Evolutionary conservation across 1,140 invertebrate genomes (phyloP), one percentile per base, ranked within the genome.

Genomic region (Thaumetopoea pityocampa): DNA sequence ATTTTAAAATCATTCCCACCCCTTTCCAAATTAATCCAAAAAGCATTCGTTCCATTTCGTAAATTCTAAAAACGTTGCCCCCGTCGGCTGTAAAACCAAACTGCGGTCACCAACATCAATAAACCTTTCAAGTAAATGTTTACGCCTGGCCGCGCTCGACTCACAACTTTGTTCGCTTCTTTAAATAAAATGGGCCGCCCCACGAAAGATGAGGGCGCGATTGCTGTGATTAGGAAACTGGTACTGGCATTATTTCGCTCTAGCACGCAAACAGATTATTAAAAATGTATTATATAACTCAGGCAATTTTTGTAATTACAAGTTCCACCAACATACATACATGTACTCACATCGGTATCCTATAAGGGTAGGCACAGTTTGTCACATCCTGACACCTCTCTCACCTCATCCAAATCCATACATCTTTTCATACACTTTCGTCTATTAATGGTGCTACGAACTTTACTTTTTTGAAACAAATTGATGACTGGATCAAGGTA

Each of bases 91-190:
- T 55, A 52, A 56, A 54, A 43, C 44, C 44, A 30, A 52, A 43
- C 48, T 53, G 51, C 49, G 58, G 52, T 62, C 45, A 55, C 53
- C 46, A 57, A 64, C 55, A 55, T 51, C 45, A 56, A 61, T 69
- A 66, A 67, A 70, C 51, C 59, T 67, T 64, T 60, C 55, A 49
- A 63, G 58, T 61, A 61, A 70, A 66, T 66, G 62, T 68, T 69
- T 70, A 70, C 64, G 67, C 56, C 46, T 51, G 64, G 50, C 51
- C 45, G 53, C 57, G 29, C 46, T 34, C 52, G 57, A 37, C 51
- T 35, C 51, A 42, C 42, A 62, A 59, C 49, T 59, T 58, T 42
- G 28, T 35, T 48, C 45, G 29, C 46, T 56, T 61, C 62, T 66
- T 66, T 66, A 62, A 62, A 66, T 57, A 59, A 62, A 66, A 62